Evolutionary conservation across 2,797 vertebrate species (phyloP), one percentile per base, ranked within the genome.

Genomic region (Rhyacichthys aspro): DNA sequence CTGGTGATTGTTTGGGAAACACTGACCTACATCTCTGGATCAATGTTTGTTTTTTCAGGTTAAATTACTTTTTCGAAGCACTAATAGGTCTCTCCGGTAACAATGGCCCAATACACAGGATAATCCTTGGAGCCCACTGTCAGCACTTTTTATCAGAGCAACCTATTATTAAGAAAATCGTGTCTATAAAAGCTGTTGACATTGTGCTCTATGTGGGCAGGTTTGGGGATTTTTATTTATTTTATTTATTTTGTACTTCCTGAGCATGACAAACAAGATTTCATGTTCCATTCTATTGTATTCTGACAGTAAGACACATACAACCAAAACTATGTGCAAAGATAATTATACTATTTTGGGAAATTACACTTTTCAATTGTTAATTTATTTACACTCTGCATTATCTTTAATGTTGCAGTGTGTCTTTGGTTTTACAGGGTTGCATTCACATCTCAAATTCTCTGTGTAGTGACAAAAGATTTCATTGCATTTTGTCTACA

Each of bases 351-450:
- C 46, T 9, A 17, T 67, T 74, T 63, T 36, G 17, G 49, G 32
- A 32, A 76, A 60, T 10, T 10, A 48, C 14, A 14, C 46, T 48
- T 33, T 49, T 37, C 37, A 28, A 28, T 4, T 5, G 23, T 28
- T 28, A 23, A 28, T 28, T 28, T 28, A 47, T 68, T 70, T 54
- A 56, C 66, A 78, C 50, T 42, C 56, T 59, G 43, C 23, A 74
- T 63, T 62, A 3, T 65, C 58, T 48, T 28, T 78, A 47, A 69
- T 54, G 41, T 70, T 62, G 50, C 67, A 47, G 47, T 65, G 53
- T 61, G 50, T 74, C 63, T 47, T 53, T 76, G 70, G 70, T 68
- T 76, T 70, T 72, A 81, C 73, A 77, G 70, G 81, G 75, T 84
- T 79, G 36, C n/a, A 62, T 78, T 71, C 67, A 46, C 32, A 66